Conservation (phyloP, 2,113 vertebrate genomes). For the Poeciliopsis turrubarensis region DNA sequence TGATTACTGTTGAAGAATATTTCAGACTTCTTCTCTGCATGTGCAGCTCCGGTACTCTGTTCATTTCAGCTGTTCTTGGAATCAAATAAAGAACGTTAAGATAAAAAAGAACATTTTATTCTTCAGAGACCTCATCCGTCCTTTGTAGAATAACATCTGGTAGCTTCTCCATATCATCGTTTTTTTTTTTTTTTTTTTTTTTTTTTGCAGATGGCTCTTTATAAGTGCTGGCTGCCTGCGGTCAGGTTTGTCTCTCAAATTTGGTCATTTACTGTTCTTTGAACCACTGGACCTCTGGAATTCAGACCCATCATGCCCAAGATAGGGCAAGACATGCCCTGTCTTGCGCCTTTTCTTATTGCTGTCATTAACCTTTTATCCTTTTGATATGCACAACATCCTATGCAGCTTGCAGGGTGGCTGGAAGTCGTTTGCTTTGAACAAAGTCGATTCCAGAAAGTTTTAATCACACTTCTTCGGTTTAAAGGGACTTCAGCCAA, state of each 20-base stretch:
- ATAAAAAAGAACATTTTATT: constrained; percentile 30
- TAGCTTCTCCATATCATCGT: constrained; percentile 39
- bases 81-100: constrained; percentile 38
- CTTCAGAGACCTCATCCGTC: constrained; percentile 13
- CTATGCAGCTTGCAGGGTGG: constrained; percentile 41
- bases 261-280: constrained; percentile 32
- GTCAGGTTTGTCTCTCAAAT: constrained; percentile 52
- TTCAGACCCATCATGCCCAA: constrained; percentile 45
- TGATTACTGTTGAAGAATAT: constrained; percentile 7
- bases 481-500: constrained; percentile 27
- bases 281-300: constrained; percentile 68
- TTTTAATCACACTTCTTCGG: constrained; percentile 56
- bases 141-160: constrained; percentile 51
- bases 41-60: constrained; percentile 27
- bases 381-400: constrained; percentile 36
- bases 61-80: constrained; percentile 47
- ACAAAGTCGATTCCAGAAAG: constrained; percentile 51
- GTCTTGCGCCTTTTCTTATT: constrained; percentile 69
- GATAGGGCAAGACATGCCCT: constrained; percentile 40
- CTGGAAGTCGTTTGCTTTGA: constrained; percentile 35
- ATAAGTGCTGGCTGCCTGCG: constrained; percentile 12
- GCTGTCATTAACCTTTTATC: constrained; percentile 67
- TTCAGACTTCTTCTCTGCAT: not conserved
- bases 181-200: constrained; percentile 39
- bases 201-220: constrained; percentile 37